phyloP scores from a whole-genome alignment of 37 sponge, comb jelly and placozoan species.

The Aphrocallistes beatrix region DNA sequence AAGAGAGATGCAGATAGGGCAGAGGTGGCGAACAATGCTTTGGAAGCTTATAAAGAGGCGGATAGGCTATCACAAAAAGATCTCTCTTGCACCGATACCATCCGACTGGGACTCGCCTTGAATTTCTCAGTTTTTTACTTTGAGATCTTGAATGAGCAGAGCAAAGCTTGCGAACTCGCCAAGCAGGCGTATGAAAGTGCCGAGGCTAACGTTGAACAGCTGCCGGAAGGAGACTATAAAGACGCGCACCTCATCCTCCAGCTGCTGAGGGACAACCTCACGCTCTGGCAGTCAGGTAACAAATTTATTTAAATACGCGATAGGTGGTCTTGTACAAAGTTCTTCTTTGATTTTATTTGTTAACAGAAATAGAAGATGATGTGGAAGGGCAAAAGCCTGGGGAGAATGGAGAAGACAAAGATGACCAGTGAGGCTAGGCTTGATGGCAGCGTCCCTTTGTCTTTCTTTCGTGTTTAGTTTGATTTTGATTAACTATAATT shows the following conservation, averaged over 20 bases:
- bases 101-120: conserved; percentile 76
- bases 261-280: conserved; percentile 4
- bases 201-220: not conserved
- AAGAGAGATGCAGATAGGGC: not conserved
- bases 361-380: not conserved
- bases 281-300: not conserved
- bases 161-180: conserved; percentile 58
- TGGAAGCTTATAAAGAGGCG: conserved; percentile 58
- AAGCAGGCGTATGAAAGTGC: conserved; percentile 22
- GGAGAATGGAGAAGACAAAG: not conserved
- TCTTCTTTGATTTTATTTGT: not conserved
- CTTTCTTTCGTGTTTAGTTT: not conserved
- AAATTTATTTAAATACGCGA: not conserved
- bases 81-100: conserved; percentile 67
- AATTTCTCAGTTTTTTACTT: conserved; percentile 96
- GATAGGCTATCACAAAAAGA: conserved; percentile 20
- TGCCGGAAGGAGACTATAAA: not conserved
- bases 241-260: not conserved
- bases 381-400: not conserved
- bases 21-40: conserved; percentile 36
- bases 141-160: conserved; percentile 58
- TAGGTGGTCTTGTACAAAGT: not conserved
- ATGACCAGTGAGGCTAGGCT: too few relatives aligned
- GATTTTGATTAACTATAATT: not conserved
- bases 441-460: too few relatives aligned